These are phyloP conservation scores for Porites cylindrica DNA, from an alignment of 92 coral and sea anemone genomes.

Conservation along the genomic window DNA sequence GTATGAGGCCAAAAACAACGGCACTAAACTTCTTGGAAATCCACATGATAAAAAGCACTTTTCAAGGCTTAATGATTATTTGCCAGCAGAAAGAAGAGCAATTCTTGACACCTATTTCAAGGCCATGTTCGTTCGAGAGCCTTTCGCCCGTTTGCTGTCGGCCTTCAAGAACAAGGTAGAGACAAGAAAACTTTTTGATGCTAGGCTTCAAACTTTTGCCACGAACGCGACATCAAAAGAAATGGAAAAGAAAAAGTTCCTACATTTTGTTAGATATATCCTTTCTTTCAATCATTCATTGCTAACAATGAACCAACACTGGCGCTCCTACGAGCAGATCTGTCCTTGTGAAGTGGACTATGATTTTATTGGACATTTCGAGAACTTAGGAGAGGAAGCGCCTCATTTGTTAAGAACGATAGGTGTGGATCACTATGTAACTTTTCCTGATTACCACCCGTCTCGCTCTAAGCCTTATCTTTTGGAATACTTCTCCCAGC, in stretches of 20 bases:
- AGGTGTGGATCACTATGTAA: slow-evolving; percentile 25
- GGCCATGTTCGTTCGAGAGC: slow-evolving; percentile 15
- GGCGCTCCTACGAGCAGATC: slow-evolving; percentile 10
- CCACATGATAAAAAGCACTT: background rate
- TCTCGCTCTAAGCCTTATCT: slow-evolving; percentile 28
- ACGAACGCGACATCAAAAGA: background rate
- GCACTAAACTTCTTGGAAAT: background rate
- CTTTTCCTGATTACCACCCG: slow-evolving; percentile 46
- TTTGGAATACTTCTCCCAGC: slow-evolving; percentile 43
- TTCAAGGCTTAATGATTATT: background rate
- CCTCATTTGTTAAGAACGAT: slow-evolving; percentile 23
- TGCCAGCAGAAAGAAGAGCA: background rate
- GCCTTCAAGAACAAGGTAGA: background rate
- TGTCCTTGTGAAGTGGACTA: slow-evolving; percentile 13
- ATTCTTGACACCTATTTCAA: slow-evolving; percentile 12
- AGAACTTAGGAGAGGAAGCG: slow-evolving; percentile 51
- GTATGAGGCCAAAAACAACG: slow-evolving; percentile 13
- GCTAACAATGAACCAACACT: background rate
- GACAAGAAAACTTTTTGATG: background rate
- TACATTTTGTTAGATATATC: background rate
- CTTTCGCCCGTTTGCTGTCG: background rate
- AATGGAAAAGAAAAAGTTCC: background rate
- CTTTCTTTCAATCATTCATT: background rate
- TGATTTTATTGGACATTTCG: slow-evolving; percentile 47
- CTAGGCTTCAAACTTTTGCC: too few relatives aligned